Conservation (phyloP, 2,888 invertebrate species). For the Tetheella fluctuosa region DNA sequence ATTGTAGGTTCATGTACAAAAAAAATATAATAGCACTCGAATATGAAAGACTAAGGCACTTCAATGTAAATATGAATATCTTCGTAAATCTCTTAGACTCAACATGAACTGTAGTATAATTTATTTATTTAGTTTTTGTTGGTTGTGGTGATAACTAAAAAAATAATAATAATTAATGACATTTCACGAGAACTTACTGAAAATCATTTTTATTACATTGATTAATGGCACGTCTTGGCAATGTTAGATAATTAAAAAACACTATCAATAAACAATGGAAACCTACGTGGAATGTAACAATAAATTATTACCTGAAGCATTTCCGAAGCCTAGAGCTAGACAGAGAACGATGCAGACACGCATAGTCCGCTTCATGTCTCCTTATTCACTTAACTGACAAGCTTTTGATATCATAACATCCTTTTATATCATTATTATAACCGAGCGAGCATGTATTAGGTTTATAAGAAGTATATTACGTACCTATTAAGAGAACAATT, state of each 20-base stretch:
- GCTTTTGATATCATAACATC: slow-evolving; percentile 44
- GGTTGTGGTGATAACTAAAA: no score
- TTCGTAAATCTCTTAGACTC: no score
- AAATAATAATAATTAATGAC: no score
- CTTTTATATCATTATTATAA: slow-evolving; percentile 72
- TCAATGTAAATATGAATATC: no score
- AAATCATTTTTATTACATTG: not conserved
- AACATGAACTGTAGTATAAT: no score
- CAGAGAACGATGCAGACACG: slow-evolving; percentile 50
- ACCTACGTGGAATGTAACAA: slow-evolving; percentile 13
- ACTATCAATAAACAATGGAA: not conserved
- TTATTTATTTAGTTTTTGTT: no score
- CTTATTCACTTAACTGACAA: slow-evolving; percentile 50
- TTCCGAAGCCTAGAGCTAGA: slow-evolving; percentile 40
- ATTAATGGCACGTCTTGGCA: not conserved
- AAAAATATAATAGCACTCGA: no score
- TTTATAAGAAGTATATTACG: slow-evolving; percentile 50
- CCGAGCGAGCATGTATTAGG: slow-evolving; percentile 55
- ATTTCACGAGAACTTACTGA: not conserved
- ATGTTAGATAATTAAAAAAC: not conserved
- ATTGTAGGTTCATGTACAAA: no score
- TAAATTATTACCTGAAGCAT: slow-evolving; percentile 52
- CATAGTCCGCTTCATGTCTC: slow-evolving; percentile 60
- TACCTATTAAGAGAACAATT: slow-evolving; percentile 58
- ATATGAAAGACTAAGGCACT: no score